Percentiles rank a stretch among this genome's conserved stretches.
Evolutionary conservation across 2,888 invertebrate genomes (phyloP).

Genomic region (Clostera curtula): DNA sequence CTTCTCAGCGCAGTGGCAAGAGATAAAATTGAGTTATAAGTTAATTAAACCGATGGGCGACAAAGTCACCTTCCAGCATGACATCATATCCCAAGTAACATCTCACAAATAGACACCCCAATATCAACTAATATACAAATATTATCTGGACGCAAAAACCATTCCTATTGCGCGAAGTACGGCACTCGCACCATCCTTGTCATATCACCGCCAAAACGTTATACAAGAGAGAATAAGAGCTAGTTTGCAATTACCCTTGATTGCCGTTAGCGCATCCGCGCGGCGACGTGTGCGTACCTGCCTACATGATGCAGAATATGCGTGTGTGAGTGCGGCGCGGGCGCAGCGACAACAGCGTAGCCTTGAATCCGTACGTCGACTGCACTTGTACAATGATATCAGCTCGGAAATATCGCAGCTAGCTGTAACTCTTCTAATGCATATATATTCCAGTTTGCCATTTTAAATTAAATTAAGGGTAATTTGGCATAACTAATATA

Average conservation of each 20-base stretch:
- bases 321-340: conserved; percentile 21
- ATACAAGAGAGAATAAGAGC: conserved; percentile 16
- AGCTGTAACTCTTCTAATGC: conserved; percentile 17
- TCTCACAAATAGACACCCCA: conserved; percentile 17
- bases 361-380: conserved; percentile 70
- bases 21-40: too few relatives aligned
- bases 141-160: conserved; percentile 23
- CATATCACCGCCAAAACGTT: conserved; percentile 6
- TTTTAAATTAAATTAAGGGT: too few relatives aligned
- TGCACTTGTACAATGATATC: conserved; percentile 47
- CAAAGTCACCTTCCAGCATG: too few relatives aligned
- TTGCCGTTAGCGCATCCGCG: conserved; percentile 27
- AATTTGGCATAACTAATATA: too few relatives aligned
- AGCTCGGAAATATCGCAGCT: conserved; percentile 40
- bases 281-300: conserved; percentile 8
- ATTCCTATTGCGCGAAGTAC: conserved; percentile 17
- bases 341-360: conserved; percentile 29
- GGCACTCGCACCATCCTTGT: conserved; percentile 13
- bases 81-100: conserved; percentile 12
- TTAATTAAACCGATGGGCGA: too few relatives aligned
- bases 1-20: too few relatives aligned
- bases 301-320: conserved; percentile 10
- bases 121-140: conserved; percentile 20
- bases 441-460: too few relatives aligned
- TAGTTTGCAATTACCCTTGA: conserved; percentile 25